Evolutionary conservation across 2,888 invertebrate genomes (phyloP).

Genomic region (Ornithoptera priamus): DNA sequence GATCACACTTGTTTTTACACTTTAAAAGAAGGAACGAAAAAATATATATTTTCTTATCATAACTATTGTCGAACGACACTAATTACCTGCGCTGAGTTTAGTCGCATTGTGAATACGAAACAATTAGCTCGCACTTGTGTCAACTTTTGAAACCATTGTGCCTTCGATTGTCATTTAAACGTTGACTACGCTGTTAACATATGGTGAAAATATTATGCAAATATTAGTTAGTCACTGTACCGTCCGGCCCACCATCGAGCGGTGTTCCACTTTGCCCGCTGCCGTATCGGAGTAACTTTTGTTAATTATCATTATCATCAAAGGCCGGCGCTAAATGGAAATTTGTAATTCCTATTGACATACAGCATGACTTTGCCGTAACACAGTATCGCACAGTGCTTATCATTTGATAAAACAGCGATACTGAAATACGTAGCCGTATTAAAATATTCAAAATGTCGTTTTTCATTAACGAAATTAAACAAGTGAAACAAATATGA

Average conservation of each 20-base stretch:
- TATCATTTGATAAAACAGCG: conserved; percentile 25
- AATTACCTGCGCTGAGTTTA: conserved; percentile 10
- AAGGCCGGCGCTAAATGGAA: conserved; percentile 24
- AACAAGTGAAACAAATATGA: conserved; percentile 18
- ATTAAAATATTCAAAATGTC: neutral
- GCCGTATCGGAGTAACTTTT: neutral
- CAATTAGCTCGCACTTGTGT: conserved; percentile 10
- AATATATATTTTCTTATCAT: neutral
- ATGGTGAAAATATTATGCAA: conserved; percentile 6
- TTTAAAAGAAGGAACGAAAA: neutral
- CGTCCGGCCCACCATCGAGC: neutral
- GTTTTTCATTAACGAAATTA: neutral
- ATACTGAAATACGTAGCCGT: conserved; percentile 8
- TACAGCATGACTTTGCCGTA: conserved; percentile 7
- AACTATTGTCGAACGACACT: conserved; percentile 8
- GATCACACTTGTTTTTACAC: neutral
- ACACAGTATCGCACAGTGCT: conserved; percentile 16
- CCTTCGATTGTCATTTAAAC: conserved; percentile 12
- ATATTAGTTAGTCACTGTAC: neutral
- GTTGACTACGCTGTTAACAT: neutral
- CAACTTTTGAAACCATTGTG: conserved; percentile 22
- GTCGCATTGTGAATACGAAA: conserved; percentile 16
- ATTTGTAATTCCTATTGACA: conserved; percentile 26
- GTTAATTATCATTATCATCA: conserved; percentile 22
- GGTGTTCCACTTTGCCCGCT: neutral